Evolutionary conservation across 2,888 invertebrate genomes (phyloP).

Genomic region (Stenotaenia linearis): DNA sequence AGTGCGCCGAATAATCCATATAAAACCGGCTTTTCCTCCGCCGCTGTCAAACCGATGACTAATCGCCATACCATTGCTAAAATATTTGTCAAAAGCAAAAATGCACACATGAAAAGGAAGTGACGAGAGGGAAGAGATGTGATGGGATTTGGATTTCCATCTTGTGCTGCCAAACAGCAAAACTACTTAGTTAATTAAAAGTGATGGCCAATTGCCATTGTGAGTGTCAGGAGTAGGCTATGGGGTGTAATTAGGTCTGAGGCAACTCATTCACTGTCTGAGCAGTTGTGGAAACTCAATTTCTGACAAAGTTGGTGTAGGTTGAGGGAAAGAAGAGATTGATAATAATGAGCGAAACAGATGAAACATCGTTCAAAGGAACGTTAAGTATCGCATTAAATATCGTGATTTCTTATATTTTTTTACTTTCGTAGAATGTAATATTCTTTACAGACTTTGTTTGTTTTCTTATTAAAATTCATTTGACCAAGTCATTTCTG

Average conservation of each 20-base stretch:
- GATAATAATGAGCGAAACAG: too few species aligned
- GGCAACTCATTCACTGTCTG: neutral
- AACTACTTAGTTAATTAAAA: slow-evolving; percentile 7
- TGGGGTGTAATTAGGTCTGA: neutral
- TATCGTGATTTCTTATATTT: too few species aligned
- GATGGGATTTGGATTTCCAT: neutral
- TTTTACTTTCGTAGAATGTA: too few species aligned
- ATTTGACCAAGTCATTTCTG: too few species aligned
- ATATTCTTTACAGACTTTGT: too few species aligned
- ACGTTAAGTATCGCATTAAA: too few species aligned
- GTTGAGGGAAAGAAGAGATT: neutral
- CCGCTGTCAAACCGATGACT: neutral
- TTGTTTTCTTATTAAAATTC: too few species aligned
- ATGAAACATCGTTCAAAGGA: too few species aligned
- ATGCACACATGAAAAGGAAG: neutral
- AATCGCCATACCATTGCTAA: neutral
- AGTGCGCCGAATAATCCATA: neutral
- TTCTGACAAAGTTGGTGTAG: neutral
- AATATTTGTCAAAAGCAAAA: neutral
- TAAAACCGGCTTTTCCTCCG: slow-evolving; percentile 13
- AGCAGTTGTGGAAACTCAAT: neutral
- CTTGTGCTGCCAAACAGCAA: neutral
- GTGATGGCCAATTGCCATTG: neutral
- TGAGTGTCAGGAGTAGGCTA: neutral
- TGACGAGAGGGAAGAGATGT: too few species aligned